These are phyloP conservation scores for Wasmannia auropunctata DNA, from an alignment of 1,140 invertebrate species.

Conservation along the genomic window DNA sequence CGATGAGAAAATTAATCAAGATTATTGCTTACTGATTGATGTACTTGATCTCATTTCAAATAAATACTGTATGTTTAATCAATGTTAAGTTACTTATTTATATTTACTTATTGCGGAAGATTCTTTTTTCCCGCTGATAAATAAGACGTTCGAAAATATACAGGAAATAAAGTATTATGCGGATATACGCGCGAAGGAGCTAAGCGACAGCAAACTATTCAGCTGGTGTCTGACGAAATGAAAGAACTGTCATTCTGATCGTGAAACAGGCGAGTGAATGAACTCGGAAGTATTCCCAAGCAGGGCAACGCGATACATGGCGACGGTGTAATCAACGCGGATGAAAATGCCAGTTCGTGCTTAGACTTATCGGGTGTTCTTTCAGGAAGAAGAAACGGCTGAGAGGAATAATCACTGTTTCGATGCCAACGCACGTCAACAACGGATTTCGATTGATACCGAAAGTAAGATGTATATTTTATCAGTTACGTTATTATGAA, in stretches of 20 bases:
- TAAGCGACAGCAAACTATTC: neutral
- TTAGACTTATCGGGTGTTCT: neutral
- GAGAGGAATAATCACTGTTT: neutral
- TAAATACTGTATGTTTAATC: neutral
- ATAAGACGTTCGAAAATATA: neutral
- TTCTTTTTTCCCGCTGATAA: neutral
- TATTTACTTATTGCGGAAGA: neutral
- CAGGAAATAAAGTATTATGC: neutral
- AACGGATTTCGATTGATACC: neutral
- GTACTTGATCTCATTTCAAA: neutral
- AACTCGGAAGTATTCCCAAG: conserved; percentile 29
- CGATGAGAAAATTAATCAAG: neutral
- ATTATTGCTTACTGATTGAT: neutral
- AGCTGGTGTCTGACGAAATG: neutral
- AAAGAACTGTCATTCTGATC: conserved; percentile 6
- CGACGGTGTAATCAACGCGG: conserved; percentile 24
- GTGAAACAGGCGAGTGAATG: neutral
- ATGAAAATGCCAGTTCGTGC: conserved; percentile 13
- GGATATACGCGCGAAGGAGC: neutral
- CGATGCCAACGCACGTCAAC: neutral
- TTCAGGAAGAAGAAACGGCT: neutral
- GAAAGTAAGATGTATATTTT: neutral
- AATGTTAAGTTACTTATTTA: neutral
- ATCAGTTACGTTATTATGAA: neutral
- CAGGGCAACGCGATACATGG: neutral